Evolutionary conservation across 2,113 vertebrate species (phyloP).

Genomic region (Micromys minutus): DNA sequence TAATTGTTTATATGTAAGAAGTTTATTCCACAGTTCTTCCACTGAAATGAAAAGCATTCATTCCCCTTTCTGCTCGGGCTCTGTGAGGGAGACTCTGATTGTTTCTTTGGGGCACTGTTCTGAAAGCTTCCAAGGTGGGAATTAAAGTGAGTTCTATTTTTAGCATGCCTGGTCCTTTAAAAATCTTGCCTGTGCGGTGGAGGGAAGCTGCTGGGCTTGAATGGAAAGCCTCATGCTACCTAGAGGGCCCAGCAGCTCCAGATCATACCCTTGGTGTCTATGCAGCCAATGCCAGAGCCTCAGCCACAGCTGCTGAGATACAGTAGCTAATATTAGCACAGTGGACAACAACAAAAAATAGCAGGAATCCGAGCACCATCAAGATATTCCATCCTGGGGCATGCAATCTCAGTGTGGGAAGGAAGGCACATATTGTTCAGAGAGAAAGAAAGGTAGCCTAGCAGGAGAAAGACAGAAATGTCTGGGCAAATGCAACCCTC

Average conservation of each 20-base stretch:
- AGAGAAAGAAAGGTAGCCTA: neutral
- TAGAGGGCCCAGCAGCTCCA: neutral
- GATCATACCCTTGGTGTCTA: neutral
- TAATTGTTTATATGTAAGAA: neutral
- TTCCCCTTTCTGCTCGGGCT: neutral
- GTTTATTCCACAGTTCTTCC: neutral
- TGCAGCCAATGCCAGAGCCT: neutral
- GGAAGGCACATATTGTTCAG: slow-evolving; percentile 24
- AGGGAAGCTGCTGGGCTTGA: neutral
- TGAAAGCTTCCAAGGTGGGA: slow-evolving; percentile 41
- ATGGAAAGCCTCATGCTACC: neutral
- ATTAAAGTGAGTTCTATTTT: slow-evolving; percentile 42
- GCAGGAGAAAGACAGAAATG: neutral
- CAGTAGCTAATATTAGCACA: slow-evolving; percentile 9
- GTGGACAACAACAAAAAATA: neutral
- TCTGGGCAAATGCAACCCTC: neutral
- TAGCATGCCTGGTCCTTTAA: neutral
- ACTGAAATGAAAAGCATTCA: slow-evolving; percentile 11
- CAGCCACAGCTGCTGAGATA: neutral
- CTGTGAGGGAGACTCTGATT: neutral
- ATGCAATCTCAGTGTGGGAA: neutral
- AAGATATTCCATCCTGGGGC: neutral
- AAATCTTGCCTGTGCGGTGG: neutral
- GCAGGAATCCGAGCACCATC: neutral
- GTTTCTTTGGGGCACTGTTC: slow-evolving; percentile 39